Evolutionary conservation across 2,113 vertebrate genomes (phyloP), one percentile per base, ranked within the genome.

Genomic region (Cololabis saira): DNA sequence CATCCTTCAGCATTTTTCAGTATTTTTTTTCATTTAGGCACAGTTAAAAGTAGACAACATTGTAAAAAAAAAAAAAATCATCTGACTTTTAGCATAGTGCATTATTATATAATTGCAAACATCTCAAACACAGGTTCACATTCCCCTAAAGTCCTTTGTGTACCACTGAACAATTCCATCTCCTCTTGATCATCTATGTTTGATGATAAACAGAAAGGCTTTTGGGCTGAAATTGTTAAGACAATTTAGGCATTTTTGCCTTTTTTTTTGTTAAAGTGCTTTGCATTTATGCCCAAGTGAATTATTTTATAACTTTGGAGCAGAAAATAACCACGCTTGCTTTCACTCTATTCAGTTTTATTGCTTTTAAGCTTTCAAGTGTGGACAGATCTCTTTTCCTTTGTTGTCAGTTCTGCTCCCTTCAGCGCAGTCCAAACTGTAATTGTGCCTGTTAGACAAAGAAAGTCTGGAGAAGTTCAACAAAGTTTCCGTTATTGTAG

Each of bases 1-100:
- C 61, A 53, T 82, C 69, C 52, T 86, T 89, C 71, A 72, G 73
- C 73, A 51, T 19, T 69, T 71, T 86, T 89, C 71, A 72, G 73
- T 71, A 84, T 79, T 70, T 48, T 42, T 27, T 56, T 40, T 30
- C 57, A 74, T 75, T 53, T 61, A 57, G 56, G 48, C 66, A 62
- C 65, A 63, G 52, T 40, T 49, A 17, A 79, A 61, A 72, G 44
- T 67, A 47, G 60, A 77, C 72, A 79, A 77, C 61, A 44, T 52
- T 21, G 18, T 24, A 61, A 57, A 47, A 48, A 16, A 53, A 37
- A 47, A 80, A 43, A 53, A 19, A 64, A 37, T n/a, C 66, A 43
- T 40, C 60, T 58, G 70, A 21, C 64, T 61, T 53, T 71, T 55
- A 61, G 40, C 59, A 59, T 51, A 59, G 44, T 48, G 50, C 61